Conservation (phyloP, 1,140 invertebrate species). For the Antheraea mylitta region DNA sequence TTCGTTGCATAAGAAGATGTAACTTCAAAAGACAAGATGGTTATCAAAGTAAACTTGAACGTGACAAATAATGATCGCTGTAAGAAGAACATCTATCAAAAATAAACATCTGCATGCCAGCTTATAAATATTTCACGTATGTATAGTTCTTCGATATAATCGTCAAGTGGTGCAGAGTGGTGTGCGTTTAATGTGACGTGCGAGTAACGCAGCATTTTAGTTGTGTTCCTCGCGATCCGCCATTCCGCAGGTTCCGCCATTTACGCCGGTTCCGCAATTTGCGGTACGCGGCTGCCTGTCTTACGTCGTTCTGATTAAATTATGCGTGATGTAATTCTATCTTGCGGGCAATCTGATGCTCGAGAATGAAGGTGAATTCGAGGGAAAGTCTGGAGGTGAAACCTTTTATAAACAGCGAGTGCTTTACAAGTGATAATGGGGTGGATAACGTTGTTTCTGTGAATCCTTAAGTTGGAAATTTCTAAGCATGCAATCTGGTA, state of each 20-base stretch:
- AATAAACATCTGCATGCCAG: no score
- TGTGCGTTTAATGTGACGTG: neutral
- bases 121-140: no score
- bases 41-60: no score
- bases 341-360: constrained; percentile 6
- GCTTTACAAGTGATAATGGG: no score
- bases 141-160: no score
- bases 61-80: no score
- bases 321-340: constrained; percentile 11
- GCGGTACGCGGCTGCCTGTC: constrained; percentile 1
- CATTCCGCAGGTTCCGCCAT: constrained; percentile 15
- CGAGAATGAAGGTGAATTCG: neutral
- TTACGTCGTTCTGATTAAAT: constrained; percentile 8
- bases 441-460: no score
- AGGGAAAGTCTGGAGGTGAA: neutral
- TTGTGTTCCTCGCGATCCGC: constrained; percentile 10
- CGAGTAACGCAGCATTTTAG: neutral
- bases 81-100: no score
- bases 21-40: no score
- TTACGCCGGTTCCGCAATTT: constrained; percentile 10
- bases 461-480: no score
- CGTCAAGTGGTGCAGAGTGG: neutral
- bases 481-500: no score
- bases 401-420: neutral
- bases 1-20: no score